Evolutionary conservation across 2,888 invertebrate genomes (phyloP).

Genomic region (Drosophila anomalata): DNA sequence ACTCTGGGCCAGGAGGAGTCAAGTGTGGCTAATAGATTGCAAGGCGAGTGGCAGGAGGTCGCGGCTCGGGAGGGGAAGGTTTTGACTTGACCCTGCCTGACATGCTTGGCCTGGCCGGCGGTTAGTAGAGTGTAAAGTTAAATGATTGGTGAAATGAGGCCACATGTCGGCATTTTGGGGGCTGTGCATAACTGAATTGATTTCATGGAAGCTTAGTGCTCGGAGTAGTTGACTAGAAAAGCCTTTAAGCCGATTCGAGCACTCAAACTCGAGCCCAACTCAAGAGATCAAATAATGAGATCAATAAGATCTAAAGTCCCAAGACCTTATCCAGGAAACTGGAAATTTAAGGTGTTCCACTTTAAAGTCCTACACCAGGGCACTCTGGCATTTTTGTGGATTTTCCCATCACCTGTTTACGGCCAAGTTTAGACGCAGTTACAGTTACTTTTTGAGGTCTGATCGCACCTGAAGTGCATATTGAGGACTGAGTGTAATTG

Average conservation of each 20-base stretch:
- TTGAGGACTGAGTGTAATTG: conserved; percentile 15
- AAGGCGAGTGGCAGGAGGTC: conserved; percentile 42
- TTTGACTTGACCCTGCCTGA: conserved; percentile 71
- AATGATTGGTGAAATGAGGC: conserved; percentile 74
- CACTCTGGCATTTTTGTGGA: not conserved
- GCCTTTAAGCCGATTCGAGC: not conserved
- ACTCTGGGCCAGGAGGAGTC: conserved; percentile 43
- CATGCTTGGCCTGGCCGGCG: conserved; percentile 57
- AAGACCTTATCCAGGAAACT: not conserved
- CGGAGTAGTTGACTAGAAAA: not conserved
- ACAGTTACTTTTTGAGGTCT: not conserved
- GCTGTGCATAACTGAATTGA: conserved; percentile 32
- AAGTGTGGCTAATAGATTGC: conserved; percentile 37
- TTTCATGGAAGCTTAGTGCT: conserved; percentile 8
- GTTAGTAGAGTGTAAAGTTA: conserved; percentile 80
- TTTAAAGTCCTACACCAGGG: not conserved
- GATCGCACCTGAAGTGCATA: conserved; percentile 5
- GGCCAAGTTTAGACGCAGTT: conserved; percentile 11
- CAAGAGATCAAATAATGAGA: too few species aligned
- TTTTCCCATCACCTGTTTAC: not conserved
- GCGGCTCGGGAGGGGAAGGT: conserved; percentile 10
- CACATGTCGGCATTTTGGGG: conserved; percentile 48
- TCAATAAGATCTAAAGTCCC: too few species aligned
- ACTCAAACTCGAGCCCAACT: too few species aligned
- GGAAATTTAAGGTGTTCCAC: not conserved